Base-by-base conservation (phyloP, 2,113 vertebrate species). In the Periophthalmodon schlosseri region DNA sequence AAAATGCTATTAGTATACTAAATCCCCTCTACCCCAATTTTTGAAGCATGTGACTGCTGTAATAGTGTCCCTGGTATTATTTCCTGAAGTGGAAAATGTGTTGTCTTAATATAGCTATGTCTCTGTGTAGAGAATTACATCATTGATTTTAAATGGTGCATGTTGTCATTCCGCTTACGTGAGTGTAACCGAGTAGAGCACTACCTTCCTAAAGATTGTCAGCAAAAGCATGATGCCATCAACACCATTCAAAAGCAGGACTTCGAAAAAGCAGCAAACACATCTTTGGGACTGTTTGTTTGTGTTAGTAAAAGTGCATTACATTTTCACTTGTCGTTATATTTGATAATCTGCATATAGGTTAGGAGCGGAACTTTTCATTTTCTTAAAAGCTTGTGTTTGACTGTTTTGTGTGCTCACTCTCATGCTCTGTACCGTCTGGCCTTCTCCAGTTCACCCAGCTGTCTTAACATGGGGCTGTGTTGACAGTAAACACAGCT, bases 401-500 rank as follows among this genome's bases (percentile, higher is more conserved):
- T 9, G 10, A 5, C 24, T 44, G 33, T 21, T 44, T 65, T 44
- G 70, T 18, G 78, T 63, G 67, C 82, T 77, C 74, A 75, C 68
- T 39, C 73, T 87, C 82, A 77, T 84, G 86, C 73, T 80, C 82
- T 88, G 80, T 77, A 76, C 85, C 85, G 86, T 89, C 87, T 90
- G 87, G 84, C 90, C 84, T 82, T 91, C 82, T 91, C 88, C 91
- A 92, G 83, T 92, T 93, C 91, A 86, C 87, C 91, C 93, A 94
- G 93, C 92, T 94, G 93, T 94, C 92, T 91, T 93, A 93, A 93
- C 92, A 94, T 89, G 87, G 87, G 84, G 88, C 89, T 87, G 84
- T 93, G 91, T 94, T 94, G 92, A 93, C 92, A 93, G 90, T 94
- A 93, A 94, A 94, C 92, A 93, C 93, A 94, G 93, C 93, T 94